Conservation (phyloP, 1,140 invertebrate genomes). For the Achroia grisella region DNA sequence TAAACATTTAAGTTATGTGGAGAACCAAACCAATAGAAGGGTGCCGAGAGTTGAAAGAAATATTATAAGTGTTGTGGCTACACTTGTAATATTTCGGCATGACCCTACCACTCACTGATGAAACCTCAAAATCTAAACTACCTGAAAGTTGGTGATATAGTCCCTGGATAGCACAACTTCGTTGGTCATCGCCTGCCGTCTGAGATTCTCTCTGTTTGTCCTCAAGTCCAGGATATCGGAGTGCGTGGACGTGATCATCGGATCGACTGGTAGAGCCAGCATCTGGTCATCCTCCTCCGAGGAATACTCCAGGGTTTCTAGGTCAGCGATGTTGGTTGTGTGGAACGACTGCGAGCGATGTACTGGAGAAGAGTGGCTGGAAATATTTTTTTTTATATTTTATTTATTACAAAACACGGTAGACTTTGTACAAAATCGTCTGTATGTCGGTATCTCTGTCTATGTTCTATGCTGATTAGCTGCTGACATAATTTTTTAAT, state of each 20-base stretch:
- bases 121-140: slow-evolving; percentile 11
- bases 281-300: slow-evolving; percentile 49
- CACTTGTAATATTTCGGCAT: too few relatives aligned
- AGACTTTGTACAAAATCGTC: too few relatives aligned
- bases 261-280: slow-evolving; percentile 38
- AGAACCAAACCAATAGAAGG: too few relatives aligned
- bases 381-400: too few relatives aligned
- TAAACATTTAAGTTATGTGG: too few relatives aligned
- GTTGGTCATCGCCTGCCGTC: slow-evolving; percentile 41
- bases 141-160: slow-evolving; percentile 59
- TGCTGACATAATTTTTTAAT: too few relatives aligned
- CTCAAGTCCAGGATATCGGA: slow-evolving; percentile 53
- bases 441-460: too few relatives aligned
- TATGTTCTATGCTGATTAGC: too few relatives aligned
- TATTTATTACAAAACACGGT: too few relatives aligned
- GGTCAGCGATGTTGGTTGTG: slow-evolving; percentile 50
- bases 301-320: slow-evolving; percentile 51
- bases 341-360: slow-evolving; percentile 70
- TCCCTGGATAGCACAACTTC: slow-evolving; percentile 48
- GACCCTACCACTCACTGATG: too few relatives aligned
- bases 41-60: too few relatives aligned
- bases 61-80: too few relatives aligned
- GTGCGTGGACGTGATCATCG: slow-evolving; percentile 55
- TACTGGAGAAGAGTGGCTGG: slow-evolving; percentile 65
- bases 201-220: slow-evolving; percentile 30